Conservation (phyloP, 2,888 invertebrate genomes). For the Onchidella celtica region DNA sequence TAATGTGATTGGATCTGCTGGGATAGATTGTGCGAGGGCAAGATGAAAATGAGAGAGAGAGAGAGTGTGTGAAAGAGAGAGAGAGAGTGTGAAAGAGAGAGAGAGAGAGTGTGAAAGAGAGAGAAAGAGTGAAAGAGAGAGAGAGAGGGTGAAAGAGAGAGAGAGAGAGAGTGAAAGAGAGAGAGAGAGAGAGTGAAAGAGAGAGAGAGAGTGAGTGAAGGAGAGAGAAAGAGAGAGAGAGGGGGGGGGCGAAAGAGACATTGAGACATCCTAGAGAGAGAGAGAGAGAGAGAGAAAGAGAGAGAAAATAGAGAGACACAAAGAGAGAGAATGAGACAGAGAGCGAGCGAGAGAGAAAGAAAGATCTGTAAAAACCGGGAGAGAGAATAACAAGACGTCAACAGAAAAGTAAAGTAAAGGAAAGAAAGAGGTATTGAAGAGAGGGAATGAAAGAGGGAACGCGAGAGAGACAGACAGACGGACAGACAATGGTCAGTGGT, state of each 20-base stretch:
- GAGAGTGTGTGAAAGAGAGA: no score
- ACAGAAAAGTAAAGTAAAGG: background rate
- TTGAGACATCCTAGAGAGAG: background rate
- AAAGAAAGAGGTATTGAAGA: constrained; percentile 4
- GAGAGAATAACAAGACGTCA: background rate
- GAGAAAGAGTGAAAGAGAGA: no score
- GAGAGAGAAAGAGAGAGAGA: background rate
- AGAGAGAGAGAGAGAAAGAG: constrained; percentile 1
- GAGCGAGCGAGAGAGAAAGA: constrained; percentile 32
- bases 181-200: no score
- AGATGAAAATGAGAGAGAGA: no score
- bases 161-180: no score
- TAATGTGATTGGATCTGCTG: no score
- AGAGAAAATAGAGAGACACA: constrained; percentile 4
- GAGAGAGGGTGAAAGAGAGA: no score
- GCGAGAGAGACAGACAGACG: constrained; percentile 26
- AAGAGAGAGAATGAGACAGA: constrained; percentile 13
- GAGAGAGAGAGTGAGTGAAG: no score
- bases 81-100: no score
- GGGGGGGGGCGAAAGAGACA: background rate
- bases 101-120: no score
- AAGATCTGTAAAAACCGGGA: background rate
- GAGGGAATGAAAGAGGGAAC: constrained; percentile 1
- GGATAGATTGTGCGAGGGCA: no score
- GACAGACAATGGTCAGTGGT: constrained; percentile 3